A percentile compares a stretch with the other conserved stretches of the same genome.
phyloP scores from a whole-genome alignment of 2,888 invertebrate species.

The Ferrisia virgata region DNA sequence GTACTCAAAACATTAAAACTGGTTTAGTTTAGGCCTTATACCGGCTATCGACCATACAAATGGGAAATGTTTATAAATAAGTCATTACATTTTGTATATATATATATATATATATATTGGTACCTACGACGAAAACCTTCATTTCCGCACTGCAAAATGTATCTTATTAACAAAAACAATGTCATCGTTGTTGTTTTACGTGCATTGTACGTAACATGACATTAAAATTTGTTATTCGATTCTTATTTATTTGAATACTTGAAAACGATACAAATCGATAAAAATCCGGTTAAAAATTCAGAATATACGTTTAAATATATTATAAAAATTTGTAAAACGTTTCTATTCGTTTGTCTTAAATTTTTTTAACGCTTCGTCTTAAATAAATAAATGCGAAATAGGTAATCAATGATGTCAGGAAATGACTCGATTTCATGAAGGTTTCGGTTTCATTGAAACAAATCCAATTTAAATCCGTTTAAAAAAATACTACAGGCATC shows the following conservation, averaged over 20 bases:
- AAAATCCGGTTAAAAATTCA: too few species aligned
- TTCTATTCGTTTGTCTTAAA: background rate
- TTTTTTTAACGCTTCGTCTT: background rate
- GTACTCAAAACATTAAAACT: background rate
- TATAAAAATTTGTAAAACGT: background rate
- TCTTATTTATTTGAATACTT: too few species aligned
- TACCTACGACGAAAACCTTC: background rate
- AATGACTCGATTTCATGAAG: background rate
- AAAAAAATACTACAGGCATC: background rate
- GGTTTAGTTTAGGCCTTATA: background rate
- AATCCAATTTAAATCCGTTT: conserved; percentile 13
- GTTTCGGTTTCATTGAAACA: conserved; percentile 3
- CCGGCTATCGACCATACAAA: background rate
- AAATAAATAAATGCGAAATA: background rate
- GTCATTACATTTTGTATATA: background rate
- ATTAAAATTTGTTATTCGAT: background rate
- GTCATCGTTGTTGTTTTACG: background rate
- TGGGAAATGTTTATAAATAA: background rate
- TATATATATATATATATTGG: too few species aligned
- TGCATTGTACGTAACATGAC: background rate
- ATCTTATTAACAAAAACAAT: background rate
- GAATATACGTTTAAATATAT: too few species aligned
- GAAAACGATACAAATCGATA: too few species aligned
- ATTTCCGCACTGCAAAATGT: background rate
- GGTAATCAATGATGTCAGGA: background rate